Conservation (phyloP, 2,888 invertebrate species). For the Parelbella ahira region DNA sequence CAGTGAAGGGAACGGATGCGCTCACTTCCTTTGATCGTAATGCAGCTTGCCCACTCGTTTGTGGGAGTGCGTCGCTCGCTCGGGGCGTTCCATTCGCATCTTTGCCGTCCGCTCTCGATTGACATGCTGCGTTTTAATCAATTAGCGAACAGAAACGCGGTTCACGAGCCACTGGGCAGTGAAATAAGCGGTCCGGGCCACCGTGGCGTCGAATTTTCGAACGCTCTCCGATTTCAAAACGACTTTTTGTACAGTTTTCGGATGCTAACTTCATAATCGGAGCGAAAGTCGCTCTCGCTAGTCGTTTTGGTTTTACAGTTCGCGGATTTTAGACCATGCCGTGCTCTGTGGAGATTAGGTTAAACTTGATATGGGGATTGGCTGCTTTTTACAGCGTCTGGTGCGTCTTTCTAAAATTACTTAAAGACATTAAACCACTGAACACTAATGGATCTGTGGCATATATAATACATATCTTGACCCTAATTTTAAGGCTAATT, state of each 20-base stretch:
- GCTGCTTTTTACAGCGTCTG: constrained; percentile 23
- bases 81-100: constrained; percentile 43
- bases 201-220: constrained; percentile 57
- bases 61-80: constrained; percentile 30
- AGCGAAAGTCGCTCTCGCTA: constrained; percentile 41
- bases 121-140: constrained; percentile 78
- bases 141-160: constrained; percentile 59
- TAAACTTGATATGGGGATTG: constrained; percentile 36
- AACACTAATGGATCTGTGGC: background rate
- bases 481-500: background rate
- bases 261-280: constrained; percentile 57
- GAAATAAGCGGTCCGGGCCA: constrained; percentile 69
- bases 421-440: constrained; percentile 1
- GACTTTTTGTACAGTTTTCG: constrained; percentile 41
- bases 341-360: constrained; percentile 34
- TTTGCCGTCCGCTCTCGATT: constrained; percentile 52
- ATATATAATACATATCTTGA: no score
- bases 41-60: constrained; percentile 33
- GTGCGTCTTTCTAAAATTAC: constrained; percentile 6
- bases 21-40: constrained; percentile 46
- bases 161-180: constrained; percentile 70
- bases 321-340: constrained; percentile 28
- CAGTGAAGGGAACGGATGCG: constrained; percentile 35
- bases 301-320: constrained; percentile 34
- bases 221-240: constrained; percentile 64